These are phyloP conservation scores for Daktulosphaira vitifoliae DNA, from an alignment of 1,140 invertebrate species.

Conservation along the genomic window DNA sequence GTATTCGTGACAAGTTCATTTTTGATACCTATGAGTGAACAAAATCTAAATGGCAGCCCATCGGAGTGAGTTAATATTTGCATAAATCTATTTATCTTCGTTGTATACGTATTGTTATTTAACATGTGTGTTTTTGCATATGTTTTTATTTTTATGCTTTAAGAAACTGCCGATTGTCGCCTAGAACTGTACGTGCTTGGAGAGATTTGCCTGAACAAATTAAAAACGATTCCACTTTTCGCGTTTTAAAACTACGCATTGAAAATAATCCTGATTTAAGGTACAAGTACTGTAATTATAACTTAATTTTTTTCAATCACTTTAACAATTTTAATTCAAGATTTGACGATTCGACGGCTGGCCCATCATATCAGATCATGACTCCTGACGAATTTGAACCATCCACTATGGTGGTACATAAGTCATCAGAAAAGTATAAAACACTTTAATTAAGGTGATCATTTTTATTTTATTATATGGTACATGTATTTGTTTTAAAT, in stretches of 20 bases:
- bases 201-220: background rate
- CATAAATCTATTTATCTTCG: background rate
- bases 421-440: background rate
- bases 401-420: background rate
- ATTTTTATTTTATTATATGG: too few relatives aligned
- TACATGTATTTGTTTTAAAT: background rate
- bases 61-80: background rate
- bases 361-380: background rate
- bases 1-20: too few relatives aligned
- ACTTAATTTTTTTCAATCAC: too few relatives aligned
- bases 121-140: background rate
- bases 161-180: background rate
- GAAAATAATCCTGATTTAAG: background rate
- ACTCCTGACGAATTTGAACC: background rate
- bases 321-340: too few relatives aligned
- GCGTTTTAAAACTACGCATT: background rate
- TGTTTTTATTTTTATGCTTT: background rate
- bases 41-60: background rate
- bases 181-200: background rate
- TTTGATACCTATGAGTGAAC: background rate
- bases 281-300: too few relatives aligned
- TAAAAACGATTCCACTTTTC: constrained; percentile 4
- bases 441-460: too few relatives aligned
- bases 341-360: background rate
- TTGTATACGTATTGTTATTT: background rate